Evolutionary conservation across 2,113 vertebrate species (phyloP).

Genomic region (Danio rerio): DNA sequence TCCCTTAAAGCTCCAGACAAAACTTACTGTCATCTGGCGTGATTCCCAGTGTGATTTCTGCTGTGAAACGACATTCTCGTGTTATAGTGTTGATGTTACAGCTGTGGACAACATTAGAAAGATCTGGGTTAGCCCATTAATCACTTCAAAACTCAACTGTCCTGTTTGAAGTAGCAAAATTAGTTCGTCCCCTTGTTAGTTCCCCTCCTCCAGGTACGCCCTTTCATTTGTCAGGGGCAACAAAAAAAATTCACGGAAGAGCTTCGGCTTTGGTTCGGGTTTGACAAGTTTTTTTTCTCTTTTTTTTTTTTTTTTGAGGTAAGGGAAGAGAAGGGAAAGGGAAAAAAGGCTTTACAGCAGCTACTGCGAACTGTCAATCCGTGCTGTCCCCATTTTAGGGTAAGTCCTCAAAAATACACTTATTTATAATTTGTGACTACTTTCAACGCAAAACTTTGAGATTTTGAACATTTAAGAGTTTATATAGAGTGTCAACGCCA

Average conservation of each 20-base stretch:
- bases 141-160: background rate
- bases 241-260: slow-evolving; percentile 80
- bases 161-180: background rate
- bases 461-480: slow-evolving; percentile 17
- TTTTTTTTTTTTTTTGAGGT: slow-evolving; percentile 14
- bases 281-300: slow-evolving; percentile 74
- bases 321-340: slow-evolving; percentile 61
- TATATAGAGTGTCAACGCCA: slow-evolving; percentile 63
- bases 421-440: background rate
- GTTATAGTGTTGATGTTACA: background rate
- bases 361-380: slow-evolving; percentile 59
- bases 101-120: background rate
- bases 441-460: background rate
- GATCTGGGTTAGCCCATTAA: background rate
- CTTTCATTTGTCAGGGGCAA: slow-evolving; percentile 76
- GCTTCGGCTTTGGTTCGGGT: slow-evolving; percentile 74
- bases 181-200: slow-evolving; percentile 58
- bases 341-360: slow-evolving; percentile 56
- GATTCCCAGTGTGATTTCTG: background rate
- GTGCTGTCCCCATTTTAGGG: slow-evolving; percentile 65
- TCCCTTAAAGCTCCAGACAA: slow-evolving; percentile 49
- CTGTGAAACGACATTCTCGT: background rate
- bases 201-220: slow-evolving; percentile 74
- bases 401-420: slow-evolving; percentile 65
- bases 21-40: slow-evolving; percentile 48